Conservation (phyloP, 37 sponge, comb jelly and placozoan species). For the Halichondria panicea region DNA sequence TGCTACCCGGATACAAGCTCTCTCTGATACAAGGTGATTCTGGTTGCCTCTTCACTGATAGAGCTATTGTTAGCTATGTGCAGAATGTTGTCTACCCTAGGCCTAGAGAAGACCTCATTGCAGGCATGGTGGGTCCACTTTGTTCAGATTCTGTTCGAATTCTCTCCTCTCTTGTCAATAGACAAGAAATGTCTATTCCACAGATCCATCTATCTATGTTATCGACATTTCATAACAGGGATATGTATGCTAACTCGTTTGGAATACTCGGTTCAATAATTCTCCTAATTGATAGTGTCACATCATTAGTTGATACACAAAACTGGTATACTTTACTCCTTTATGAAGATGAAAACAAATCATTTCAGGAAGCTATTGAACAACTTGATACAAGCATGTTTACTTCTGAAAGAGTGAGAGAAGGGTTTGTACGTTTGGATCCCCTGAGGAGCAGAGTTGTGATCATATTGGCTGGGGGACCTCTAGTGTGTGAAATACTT, state of each 20-base stretch:
- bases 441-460: too few relatives aligned
- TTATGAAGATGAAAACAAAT: too few relatives aligned
- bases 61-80: not conserved
- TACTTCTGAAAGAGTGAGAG: too few relatives aligned
- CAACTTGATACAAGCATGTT: too few relatives aligned
- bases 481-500: too few relatives aligned
- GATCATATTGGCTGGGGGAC: too few relatives aligned
- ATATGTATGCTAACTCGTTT: not conserved
- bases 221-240: not conserved
- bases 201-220: not conserved
- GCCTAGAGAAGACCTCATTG: not conserved
- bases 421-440: too few relatives aligned
- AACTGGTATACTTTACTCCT: too few relatives aligned
- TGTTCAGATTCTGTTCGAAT: not conserved
- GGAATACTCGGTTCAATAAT: not conserved
- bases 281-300: too few relatives aligned
- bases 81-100: not conserved
- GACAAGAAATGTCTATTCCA: not conserved
- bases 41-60: constrained; percentile 1
- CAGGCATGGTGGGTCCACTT: constrained; percentile 14
- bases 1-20: constrained; percentile 2
- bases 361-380: too few relatives aligned
- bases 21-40: not conserved
- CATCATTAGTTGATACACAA: too few relatives aligned
- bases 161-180: not conserved